A percentile compares a stretch with the other conserved stretches of the same genome.
Conservation (phyloP, 2,797 vertebrate species). For the Rhinichthys osculus region DNA sequence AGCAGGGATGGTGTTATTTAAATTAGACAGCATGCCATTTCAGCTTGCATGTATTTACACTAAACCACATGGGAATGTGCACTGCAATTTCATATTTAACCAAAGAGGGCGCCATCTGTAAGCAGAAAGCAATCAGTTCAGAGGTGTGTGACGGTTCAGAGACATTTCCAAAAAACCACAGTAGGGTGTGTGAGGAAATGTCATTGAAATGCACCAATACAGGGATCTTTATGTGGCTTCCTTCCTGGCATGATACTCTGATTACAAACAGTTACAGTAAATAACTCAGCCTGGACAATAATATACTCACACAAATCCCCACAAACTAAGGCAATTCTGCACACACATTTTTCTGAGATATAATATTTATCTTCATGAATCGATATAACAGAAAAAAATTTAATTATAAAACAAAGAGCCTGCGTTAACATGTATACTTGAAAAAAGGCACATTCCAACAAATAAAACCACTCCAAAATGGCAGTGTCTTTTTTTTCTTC, state of each 20-base stretch:
- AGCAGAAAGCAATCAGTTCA: constrained; percentile 26
- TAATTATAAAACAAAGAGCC: constrained; percentile 36
- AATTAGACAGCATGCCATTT: background rate
- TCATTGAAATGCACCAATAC: constrained; percentile 57
- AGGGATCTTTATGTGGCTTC: constrained; percentile 53
- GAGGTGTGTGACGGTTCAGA: constrained; percentile 25
- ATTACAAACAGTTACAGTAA: constrained; percentile 63
- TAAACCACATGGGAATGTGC: constrained; percentile 10
- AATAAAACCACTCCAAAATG: background rate
- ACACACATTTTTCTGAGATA: constrained; percentile 12
- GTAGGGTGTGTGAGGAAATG: constrained; percentile 43
- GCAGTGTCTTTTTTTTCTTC: background rate
- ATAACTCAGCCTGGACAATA: constrained; percentile 48
- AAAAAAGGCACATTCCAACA: constrained; percentile 12
- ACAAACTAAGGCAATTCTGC: constrained; percentile 28
- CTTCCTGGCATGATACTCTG: constrained; percentile 56
- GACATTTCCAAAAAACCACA: constrained; percentile 53
- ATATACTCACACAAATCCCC: constrained; percentile 27
- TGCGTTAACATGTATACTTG: background rate
- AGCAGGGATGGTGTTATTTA: background rate
- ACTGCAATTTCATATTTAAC: constrained; percentile 24
- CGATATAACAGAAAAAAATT: constrained; percentile 35
- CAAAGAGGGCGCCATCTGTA: constrained; percentile 17
- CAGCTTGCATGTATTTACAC: constrained; percentile 17
- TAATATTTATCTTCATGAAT: constrained; percentile 35